Percentiles rank a stretch among this genome's conserved stretches.
phyloP scores from a whole-genome alignment of 1,140 invertebrate species.

The Microplitis demolitor region DNA sequence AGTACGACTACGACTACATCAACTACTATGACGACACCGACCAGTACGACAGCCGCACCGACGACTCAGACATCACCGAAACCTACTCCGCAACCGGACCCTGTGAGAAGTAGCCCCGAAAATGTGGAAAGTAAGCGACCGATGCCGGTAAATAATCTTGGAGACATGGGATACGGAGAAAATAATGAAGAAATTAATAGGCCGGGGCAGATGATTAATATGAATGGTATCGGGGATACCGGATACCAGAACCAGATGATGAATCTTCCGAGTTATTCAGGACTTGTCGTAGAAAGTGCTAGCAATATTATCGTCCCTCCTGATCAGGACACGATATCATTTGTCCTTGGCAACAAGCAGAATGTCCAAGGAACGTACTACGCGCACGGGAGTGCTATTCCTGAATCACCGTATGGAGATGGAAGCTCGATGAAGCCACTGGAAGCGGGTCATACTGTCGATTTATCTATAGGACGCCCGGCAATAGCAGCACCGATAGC shows the following conservation, averaged over 20 bases:
- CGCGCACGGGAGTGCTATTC: constrained; percentile 52
- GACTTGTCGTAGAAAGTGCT: constrained; percentile 59
- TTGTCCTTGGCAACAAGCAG: constrained; percentile 68
- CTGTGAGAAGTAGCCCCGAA: neutral
- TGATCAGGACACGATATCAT: constrained; percentile 68
- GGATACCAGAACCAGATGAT: constrained; percentile 36
- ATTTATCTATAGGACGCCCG: neutral
- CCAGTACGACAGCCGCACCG: neutral
- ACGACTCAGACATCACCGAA: constrained; percentile 5
- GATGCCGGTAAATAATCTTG: constrained; percentile 30
- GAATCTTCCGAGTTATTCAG: constrained; percentile 40
- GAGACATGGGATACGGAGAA: too few relatives aligned
- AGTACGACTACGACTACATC: constrained; percentile 5
- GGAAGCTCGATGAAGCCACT: neutral
- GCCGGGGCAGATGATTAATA: neutral
- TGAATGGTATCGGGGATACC: neutral
- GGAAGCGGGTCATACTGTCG: neutral
- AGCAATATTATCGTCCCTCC: constrained; percentile 69
- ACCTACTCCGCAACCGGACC: neutral
- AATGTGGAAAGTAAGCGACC: neutral
- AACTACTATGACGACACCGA: neutral
- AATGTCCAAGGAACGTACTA: constrained; percentile 63
- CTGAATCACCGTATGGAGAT: constrained; percentile 57
- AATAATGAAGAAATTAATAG: too few relatives aligned
- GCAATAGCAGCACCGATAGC: neutral